Evolutionary conservation across 92 coral and sea anemone genomes (phyloP), one percentile per base, ranked within the genome.

Genomic region (Epizoanthus scotinus): DNA sequence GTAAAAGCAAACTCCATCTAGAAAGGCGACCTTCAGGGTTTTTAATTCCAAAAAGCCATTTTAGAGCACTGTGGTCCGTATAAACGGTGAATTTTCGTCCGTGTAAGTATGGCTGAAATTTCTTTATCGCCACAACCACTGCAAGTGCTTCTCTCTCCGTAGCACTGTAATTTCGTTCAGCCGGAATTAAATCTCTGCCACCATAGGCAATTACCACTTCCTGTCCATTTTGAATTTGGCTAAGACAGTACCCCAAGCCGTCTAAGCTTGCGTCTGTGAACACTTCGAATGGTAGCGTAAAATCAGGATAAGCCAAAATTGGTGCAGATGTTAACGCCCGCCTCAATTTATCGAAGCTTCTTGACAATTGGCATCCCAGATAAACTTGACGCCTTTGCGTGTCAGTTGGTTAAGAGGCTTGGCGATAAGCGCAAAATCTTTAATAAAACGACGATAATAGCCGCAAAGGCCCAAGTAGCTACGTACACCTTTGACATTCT

Each of bases 371-470:
- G 55, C 83, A 21, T 65, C 78, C 87, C 87, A 84, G 21, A 28
- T 7, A 25, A 75, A 84, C 25, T 71, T 61, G 0, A 63, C 65
- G 26, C 54, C 72, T 56, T 84, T 62, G 21, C 67, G 68, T 42
- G 87, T 84, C 14, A 77, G 58, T 1, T 31, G 61, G 56, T 80
- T 83, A 3, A 83, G 70, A 65, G 78, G 87, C 12, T 36, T 57
- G 15, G 87, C 87, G 6, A 77, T 84, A 1, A 71, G 53, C 6
- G 94, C 80, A 70, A 90, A 90, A 8, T 58, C 64, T 13, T 87
- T 64, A 2, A 90, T 86, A 57, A 91, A 91, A 54, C 90, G 83
- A 8, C 89, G 65, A 72, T 85, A 88, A 60, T 91, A 88, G n/a
- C 80, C 77, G 8, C 78, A 78, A 6, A 91, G 64, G 0, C 94